Evolutionary conservation across 2,797 vertebrate genomes (phyloP), one percentile per base, ranked within the genome.

Genomic region (Myripristis murdjan): DNA sequence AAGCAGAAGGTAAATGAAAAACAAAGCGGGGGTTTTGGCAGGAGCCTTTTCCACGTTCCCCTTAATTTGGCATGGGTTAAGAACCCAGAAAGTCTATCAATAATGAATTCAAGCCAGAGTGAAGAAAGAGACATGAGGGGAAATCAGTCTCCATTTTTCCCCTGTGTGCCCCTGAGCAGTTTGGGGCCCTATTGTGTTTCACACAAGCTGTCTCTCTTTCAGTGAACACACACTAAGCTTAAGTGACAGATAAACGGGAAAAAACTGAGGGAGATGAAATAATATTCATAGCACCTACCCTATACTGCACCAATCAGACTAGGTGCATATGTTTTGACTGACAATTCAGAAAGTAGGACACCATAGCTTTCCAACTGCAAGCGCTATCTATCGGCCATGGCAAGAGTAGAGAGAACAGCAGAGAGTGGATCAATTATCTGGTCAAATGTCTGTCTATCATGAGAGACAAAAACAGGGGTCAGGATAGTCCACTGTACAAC

Each of bases 1-100:
- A 87, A 85, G 82, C 83, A 89, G 81, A 91, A 87, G 80, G 88
- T 90, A 89, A 92, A 89, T 86, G 84, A 89, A 92, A 92, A 91
- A 91, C 90, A 91, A 92, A 92, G 84, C 78, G 15, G 72, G 62
- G 69, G 70, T 82, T 91, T 92, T 93, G 89, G 90, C 90, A 92
- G 83, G 70, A 73, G 76, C 64, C 48, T 83, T 90, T 88, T 81
- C 82, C 77, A 87, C 84, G 84, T 90, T 92, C 72, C 74, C 73
- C 78, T 90, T 93, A 91, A 93, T 92, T 92, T 89, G 83, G 86
- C 84, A 84, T 56, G 69, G 78, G 86, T 85, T 90, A 80, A 87
- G 74, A 88, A 88, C 82, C 87, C 48, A 51, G 64, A 87, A 87
- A 86, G 72, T 84, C 81, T 81, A 76, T 84, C 75, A 87, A 91